These are phyloP conservation scores for Castor canadensis DNA, from an alignment of 2,113 vertebrate genomes.

Conservation along the genomic window DNA sequence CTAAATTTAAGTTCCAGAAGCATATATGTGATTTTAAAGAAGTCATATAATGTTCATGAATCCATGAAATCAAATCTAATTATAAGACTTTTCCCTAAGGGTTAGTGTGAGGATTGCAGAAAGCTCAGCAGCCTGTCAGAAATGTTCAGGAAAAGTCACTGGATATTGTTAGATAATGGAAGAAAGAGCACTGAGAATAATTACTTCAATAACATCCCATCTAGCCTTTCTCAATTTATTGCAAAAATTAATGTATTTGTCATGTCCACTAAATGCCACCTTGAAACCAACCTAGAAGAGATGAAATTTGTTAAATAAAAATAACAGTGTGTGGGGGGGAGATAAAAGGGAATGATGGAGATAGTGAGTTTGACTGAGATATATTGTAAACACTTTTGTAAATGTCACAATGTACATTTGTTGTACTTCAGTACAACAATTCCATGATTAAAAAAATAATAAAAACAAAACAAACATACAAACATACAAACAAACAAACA, in stretches of 20 bases:
- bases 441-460: no score
- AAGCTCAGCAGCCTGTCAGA: background rate
- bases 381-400: no score
- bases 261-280: background rate
- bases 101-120: background rate
- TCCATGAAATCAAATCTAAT: background rate
- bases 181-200: background rate
- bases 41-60: background rate
- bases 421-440: no score
- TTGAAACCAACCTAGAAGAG: background rate
- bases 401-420: no score
- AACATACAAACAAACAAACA: no score
- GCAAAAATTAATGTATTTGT: conserved; percentile 12
- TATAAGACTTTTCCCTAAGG: background rate
- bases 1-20: background rate
- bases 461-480: no score
- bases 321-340: no score
- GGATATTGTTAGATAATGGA: background rate
- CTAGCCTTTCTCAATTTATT: background rate
- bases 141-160: background rate
- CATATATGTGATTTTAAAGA: background rate
- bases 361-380: no score
- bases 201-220: background rate
- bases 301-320: background rate
- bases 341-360: no score